Conservation (phyloP, 2,113 vertebrate genomes). For the Struthio camelus region DNA sequence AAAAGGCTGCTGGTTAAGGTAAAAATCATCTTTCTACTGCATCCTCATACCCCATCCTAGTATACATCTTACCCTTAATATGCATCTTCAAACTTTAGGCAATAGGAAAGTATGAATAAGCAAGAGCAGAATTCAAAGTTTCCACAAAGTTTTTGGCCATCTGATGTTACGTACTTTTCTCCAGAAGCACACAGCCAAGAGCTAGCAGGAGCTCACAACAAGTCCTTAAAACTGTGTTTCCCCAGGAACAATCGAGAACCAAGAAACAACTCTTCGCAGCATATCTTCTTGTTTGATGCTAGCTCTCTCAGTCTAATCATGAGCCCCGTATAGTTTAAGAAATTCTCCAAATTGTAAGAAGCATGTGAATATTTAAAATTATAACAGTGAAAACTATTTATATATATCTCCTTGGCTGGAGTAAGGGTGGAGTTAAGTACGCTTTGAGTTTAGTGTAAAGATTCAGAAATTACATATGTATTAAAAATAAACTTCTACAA, state of each 20-base stretch:
- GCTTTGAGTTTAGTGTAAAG: not conserved
- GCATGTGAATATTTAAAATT: not conserved
- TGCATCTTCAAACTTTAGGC: not conserved
- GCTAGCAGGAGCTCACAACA: not conserved
- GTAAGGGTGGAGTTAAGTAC: not conserved
- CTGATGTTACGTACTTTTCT: not conserved
- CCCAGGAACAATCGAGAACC: not conserved
- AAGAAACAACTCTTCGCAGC: not conserved
- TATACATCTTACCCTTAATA: not conserved
- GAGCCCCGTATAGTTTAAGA: not conserved
- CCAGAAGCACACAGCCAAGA: not conserved
- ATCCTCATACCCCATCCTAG: not conserved
- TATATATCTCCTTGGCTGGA: not conserved
- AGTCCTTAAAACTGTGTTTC: not conserved
- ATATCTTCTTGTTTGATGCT: not conserved
- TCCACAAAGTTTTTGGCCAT: not conserved
- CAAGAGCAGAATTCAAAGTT: not conserved
- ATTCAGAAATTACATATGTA: not conserved
- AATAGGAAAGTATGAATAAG: not conserved
- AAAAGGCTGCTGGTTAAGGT: not conserved
- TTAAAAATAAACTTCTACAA: not conserved
- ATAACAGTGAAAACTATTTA: not conserved
- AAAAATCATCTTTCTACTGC: not conserved
- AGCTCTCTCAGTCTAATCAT: not conserved
- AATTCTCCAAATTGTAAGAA: not conserved